Percentiles rank a stretch among this genome's conserved stretches.
phyloP scores from a whole-genome alignment of 1,140 invertebrate species.

The Drosophila sp. region DNA sequence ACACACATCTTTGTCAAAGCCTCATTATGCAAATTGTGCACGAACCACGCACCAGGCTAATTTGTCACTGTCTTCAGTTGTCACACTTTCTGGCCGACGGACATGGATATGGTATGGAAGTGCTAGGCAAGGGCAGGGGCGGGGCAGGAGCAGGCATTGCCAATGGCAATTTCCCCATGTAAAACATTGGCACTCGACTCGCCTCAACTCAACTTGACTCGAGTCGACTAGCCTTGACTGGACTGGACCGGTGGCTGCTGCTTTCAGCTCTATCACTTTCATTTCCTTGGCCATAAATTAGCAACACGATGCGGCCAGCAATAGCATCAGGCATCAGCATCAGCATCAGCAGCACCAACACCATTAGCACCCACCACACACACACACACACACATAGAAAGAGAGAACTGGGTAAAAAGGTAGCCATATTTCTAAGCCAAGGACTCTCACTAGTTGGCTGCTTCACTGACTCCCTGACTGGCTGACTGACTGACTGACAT shows the following conservation, averaged over 20 bases:
- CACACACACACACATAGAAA: too few species aligned
- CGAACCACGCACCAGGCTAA: conserved; percentile 68
- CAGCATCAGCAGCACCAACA: conserved; percentile 7
- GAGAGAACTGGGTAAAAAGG: conserved; percentile 47
- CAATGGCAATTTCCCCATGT: conserved; percentile 42
- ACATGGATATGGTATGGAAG: conserved; percentile 3
- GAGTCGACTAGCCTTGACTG: neutral
- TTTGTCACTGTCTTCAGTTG: conserved; percentile 81
- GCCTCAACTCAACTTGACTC: neutral
- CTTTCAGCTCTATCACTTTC: conserved; percentile 81
- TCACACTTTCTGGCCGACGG: conserved; percentile 50
- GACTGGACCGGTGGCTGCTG: conserved; percentile 47
- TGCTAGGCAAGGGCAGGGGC: neutral
- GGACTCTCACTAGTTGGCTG: conserved; percentile 36
- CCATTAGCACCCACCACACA: conserved; percentile 10
- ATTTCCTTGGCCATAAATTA: conserved; percentile 80
- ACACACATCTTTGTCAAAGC: conserved; percentile 71
- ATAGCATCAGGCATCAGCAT: conserved; percentile 7
- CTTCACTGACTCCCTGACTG: conserved; percentile 25
- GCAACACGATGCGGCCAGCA: conserved; percentile 59
- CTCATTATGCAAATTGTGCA: conserved; percentile 79
- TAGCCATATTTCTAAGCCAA: conserved; percentile 55
- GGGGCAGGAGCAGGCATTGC: conserved; percentile 10
- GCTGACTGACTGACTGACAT: conserved; percentile 35
- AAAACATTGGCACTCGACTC: conserved; percentile 34